phyloP scores from a whole-genome alignment of 1,140 invertebrate genomes.

The Leucophenga varia region DNA sequence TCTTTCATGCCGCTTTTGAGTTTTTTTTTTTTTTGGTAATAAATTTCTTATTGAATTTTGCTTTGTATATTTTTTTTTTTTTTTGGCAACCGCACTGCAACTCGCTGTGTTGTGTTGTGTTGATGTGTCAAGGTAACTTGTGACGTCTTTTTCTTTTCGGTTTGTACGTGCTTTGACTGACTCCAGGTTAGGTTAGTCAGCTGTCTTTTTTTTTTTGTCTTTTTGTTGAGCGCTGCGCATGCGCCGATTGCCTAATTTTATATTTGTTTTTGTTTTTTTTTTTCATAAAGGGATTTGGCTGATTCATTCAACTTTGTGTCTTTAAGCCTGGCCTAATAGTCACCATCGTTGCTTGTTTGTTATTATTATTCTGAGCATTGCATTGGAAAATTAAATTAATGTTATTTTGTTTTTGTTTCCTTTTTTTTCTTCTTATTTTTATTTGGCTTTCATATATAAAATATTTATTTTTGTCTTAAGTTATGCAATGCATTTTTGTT shows the following conservation, averaged over 20 bases:
- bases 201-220: too few species aligned
- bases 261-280: conserved; percentile 45
- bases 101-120: background rate
- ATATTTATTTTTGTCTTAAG: conserved; percentile 1
- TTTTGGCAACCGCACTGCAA: conserved; percentile 27
- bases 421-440: background rate
- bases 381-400: conserved; percentile 53
- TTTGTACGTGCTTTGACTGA: conserved; percentile 18
- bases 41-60: too few species aligned
- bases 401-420: too few species aligned
- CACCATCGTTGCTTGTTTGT: background rate
- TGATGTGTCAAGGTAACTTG: conserved; percentile 46
- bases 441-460: too few species aligned
- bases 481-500: conserved; percentile 45
- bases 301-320: conserved; percentile 26
- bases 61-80: conserved; percentile 22
- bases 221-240: too few species aligned
- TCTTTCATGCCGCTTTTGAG: conserved; percentile 40
- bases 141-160: conserved; percentile 40
- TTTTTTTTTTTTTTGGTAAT: too few species aligned
- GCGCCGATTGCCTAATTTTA: conserved; percentile 48
- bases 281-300: conserved; percentile 44
- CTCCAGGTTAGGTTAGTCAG: too few species aligned
- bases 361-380: conserved; percentile 47
- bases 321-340: too few species aligned